phyloP scores from a whole-genome alignment of 2,888 invertebrate genomes.

The Antheraea assamensis region DNA sequence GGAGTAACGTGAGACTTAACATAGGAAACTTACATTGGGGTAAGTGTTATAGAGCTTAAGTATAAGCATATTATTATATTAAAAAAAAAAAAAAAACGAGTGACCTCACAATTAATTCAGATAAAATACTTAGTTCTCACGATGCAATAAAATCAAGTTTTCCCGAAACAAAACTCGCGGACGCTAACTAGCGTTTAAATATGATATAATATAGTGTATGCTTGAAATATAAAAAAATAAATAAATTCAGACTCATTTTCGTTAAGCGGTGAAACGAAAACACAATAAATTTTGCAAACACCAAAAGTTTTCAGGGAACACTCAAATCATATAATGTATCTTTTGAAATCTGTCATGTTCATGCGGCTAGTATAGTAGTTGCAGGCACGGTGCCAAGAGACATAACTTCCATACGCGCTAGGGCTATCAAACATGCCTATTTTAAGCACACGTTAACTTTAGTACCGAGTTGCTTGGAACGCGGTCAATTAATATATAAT shows the following conservation, averaged over 20 bases:
- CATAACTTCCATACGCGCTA: slow-evolving; percentile 40
- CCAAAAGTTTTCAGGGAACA: background rate
- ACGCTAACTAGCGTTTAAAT: background rate
- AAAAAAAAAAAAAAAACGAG: no score
- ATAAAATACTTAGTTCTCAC: no score
- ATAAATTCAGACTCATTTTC: background rate
- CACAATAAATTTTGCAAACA: slow-evolving; percentile 15
- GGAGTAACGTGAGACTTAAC: no score
- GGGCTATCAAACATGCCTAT: slow-evolving; percentile 32
- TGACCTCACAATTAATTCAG: no score
- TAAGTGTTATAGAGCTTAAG: no score
- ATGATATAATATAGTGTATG: background rate
- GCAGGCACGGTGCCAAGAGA: slow-evolving; percentile 42
- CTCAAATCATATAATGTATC: slow-evolving; percentile 34
- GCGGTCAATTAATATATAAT: background rate
- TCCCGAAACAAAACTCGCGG: no score
- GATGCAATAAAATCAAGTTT: no score
- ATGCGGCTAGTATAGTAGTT: slow-evolving; percentile 1
- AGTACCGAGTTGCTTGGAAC: background rate
- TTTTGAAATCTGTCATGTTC: slow-evolving; percentile 34
- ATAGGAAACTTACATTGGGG: no score
- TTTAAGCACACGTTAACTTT: background rate
- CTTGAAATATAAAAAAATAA: background rate
- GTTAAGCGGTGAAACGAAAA: background rate
- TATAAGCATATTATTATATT: no score